Base-by-base conservation (phyloP, 2,888 invertebrate genomes). In the Drosophila meridiana region DNA sequence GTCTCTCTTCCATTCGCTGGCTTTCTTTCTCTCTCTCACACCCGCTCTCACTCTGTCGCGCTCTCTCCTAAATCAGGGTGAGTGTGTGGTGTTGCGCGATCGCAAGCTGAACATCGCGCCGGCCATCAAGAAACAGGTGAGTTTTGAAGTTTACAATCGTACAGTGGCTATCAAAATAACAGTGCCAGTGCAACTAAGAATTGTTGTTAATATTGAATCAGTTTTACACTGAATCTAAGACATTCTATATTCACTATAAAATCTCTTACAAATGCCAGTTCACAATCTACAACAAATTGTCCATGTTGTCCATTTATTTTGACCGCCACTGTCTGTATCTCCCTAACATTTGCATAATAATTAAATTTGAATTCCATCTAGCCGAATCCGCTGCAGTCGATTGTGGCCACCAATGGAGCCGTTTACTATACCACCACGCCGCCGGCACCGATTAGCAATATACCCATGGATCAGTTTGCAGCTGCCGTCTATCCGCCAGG, bases 101-200 rank as follows among this genome's bases (percentile, higher is more conserved):
- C 94, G 97, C 83, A 97, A 97, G 92, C 93, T 97, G 71, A 97
- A 97, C 91, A 97, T 97, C 92, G 97, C 97, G 45, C 97, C 97
- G 78, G 97, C 97, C 80, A 96, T 97, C 74, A 96, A 97, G 91
- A 97, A 97, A 93, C 97, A 97, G 94, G 95, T 95, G 91, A 90
- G 91, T 78, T 13, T 36, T 50, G 43, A 34, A 48, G n/a, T 7
- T 42, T 7, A 20, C 6, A 2, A 3, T 2, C 52, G 5, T 36
- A 45, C 26, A 45, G 34, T 58, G 42, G 11, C 30, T 42, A 42
- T 13, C 42, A 42, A 56, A 56, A 56, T 56, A 56, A 14, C 30
- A 56, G 30, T 56, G 32, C 6, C 42, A 42, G 30, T 42, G 40
- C 20, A 20, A 20, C 20, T 20, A 20, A 20, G 20, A 20, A 20